phyloP scores from a whole-genome alignment of 92 coral and sea anemone genomes.

The Heliopora coerulea region DNA sequence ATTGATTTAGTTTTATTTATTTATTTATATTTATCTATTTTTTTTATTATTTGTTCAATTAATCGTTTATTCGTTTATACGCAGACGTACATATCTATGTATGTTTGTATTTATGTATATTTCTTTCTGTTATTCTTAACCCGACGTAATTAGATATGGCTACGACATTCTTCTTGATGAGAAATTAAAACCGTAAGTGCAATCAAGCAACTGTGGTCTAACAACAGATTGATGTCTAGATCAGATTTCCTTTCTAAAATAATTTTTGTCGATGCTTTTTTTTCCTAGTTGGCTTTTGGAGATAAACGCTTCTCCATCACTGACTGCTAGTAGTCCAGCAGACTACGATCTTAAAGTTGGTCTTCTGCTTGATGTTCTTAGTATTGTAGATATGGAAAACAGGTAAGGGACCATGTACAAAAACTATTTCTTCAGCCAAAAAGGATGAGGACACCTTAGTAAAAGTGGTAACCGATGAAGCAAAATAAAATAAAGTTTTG shows the following conservation, averaged over 20 bases:
- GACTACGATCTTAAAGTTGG: constrained; percentile 92
- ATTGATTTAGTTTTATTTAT: too few relatives aligned
- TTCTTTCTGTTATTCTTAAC: constrained; percentile 24
- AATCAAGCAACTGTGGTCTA: not conserved
- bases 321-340: constrained; percentile 96
- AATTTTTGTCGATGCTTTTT: too few relatives aligned
- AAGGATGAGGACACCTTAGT: too few relatives aligned
- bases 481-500: too few relatives aligned
- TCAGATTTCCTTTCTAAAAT: not conserved
- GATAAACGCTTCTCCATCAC: constrained; percentile 94
- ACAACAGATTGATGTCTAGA: too few relatives aligned
- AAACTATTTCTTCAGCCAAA: too few relatives aligned
- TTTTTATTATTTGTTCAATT: too few relatives aligned
- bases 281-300: constrained; percentile 84
- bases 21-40: too few relatives aligned
- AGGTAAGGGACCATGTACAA: constrained; percentile 74
- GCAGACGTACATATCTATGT: too few relatives aligned
- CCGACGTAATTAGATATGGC: constrained; percentile 66
- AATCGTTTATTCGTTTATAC: too few relatives aligned
- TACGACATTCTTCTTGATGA: constrained; percentile 84
- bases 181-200: constrained; percentile 87
- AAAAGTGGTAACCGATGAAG: too few relatives aligned
- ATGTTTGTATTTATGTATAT: not conserved
- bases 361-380: constrained; percentile 80
- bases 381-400: constrained; percentile 93